Conservation (phyloP, 2,888 invertebrate species). For the Euplexia lucipara region DNA sequence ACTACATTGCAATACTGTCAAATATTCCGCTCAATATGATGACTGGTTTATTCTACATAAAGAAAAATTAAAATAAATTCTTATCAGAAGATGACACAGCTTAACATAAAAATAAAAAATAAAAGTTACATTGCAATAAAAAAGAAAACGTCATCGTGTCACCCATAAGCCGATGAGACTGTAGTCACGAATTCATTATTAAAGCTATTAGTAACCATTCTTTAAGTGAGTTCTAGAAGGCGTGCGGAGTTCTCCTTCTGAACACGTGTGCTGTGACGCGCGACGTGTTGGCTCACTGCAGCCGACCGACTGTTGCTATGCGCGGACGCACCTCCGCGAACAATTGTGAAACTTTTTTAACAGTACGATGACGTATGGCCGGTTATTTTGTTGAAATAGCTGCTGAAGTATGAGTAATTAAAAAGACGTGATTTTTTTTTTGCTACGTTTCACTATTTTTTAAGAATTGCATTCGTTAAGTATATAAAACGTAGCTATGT, state of each 20-base stretch:
- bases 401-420: slow-evolving; percentile 51
- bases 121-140: slow-evolving; percentile 9
- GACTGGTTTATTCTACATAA: neutral
- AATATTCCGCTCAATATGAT: neutral
- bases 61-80: slow-evolving; percentile 2
- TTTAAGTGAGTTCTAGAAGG: slow-evolving; percentile 42
- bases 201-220: slow-evolving; percentile 34
- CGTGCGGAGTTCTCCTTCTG: slow-evolving; percentile 34
- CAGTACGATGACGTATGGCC: slow-evolving; percentile 37
- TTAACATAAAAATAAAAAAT: slow-evolving; percentile 5
- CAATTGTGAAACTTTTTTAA: slow-evolving; percentile 46
- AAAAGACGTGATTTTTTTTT: slow-evolving; percentile 40
- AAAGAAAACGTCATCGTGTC: slow-evolving; percentile 36
- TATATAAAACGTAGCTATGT: too few relatives aligned
- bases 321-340: slow-evolving; percentile 44
- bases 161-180: slow-evolving; percentile 19
- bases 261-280: slow-evolving; percentile 57
- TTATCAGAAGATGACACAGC: slow-evolving; percentile 2
- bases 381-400: slow-evolving; percentile 35
- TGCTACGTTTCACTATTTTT: slow-evolving; percentile 11
- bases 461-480: slow-evolving; percentile 13
- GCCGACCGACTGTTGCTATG: slow-evolving; percentile 49
- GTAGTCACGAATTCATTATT: slow-evolving; percentile 30
- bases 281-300: slow-evolving; percentile 50
- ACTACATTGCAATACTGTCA: slow-evolving; percentile 3